Percentiles rank a stretch among this genome's conserved stretches.
Conservation (phyloP, 2,797 vertebrate species). For the Petrocephalus schoutedeni region DNA sequence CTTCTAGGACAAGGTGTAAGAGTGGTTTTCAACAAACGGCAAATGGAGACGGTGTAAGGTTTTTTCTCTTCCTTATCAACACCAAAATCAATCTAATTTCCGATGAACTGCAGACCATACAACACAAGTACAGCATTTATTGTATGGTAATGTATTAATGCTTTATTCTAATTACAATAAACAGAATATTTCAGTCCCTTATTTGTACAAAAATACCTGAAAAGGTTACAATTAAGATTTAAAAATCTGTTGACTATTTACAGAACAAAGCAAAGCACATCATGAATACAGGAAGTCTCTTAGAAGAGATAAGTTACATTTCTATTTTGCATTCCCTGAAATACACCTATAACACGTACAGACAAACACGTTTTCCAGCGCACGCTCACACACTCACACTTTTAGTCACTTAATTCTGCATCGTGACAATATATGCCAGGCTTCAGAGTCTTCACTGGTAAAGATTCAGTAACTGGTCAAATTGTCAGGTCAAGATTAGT, state of each 20-base stretch:
- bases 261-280: constrained; percentile 83
- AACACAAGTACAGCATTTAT: constrained; percentile 45
- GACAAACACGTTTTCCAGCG: constrained; percentile 32
- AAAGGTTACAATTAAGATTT: constrained; percentile 90
- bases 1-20: neutral
- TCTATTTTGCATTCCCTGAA: constrained; percentile 85
- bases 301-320: constrained; percentile 64
- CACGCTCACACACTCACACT: constrained; percentile 26
- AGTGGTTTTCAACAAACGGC: neutral
- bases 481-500: constrained; percentile 59
- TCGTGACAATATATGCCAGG: constrained; percentile 65
- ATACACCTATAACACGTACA: constrained; percentile 42
- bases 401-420: constrained; percentile 68
- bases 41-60: neutral
- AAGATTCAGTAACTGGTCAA: constrained; percentile 53
- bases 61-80: neutral
- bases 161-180: constrained; percentile 98
- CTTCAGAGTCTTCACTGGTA: constrained; percentile 51
- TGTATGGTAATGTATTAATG: constrained; percentile 85
- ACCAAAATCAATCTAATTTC: neutral
- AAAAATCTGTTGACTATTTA: constrained; percentile 87
- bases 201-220: constrained; percentile 99
- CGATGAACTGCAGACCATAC: constrained; percentile 5
- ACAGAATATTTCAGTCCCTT: constrained; percentile 95
- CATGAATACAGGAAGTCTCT: constrained; percentile 74